A percentile compares a stretch with the other conserved stretches of the same genome.
phyloP scores from a whole-genome alignment of 2,888 invertebrate species.

The Machimus atricapillus region DNA sequence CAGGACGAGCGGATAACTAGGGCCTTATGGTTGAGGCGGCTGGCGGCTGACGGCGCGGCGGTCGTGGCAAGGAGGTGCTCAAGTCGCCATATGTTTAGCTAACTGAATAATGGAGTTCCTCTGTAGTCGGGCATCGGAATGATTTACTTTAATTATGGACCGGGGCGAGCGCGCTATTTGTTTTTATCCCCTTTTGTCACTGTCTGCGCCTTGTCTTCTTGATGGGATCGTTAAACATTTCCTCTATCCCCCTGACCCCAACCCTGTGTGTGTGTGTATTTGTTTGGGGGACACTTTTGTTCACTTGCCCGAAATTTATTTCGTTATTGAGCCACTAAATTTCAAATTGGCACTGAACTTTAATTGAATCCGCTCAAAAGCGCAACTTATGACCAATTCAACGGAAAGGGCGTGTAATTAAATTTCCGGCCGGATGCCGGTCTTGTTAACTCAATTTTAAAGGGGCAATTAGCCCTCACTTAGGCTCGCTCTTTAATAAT shows the following conservation, averaged over 20 bases:
- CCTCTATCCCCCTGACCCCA: background rate
- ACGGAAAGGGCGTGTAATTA: background rate
- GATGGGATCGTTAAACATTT: slow-evolving; percentile 32
- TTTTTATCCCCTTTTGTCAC: slow-evolving; percentile 27
- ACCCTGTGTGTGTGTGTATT: too few relatives aligned
- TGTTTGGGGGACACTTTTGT: background rate
- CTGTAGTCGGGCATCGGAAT: slow-evolving; percentile 46
- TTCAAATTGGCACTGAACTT: slow-evolving; percentile 10
- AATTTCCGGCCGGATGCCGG: slow-evolving; percentile 10
- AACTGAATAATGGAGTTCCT: slow-evolving; percentile 47
- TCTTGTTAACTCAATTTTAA: background rate
- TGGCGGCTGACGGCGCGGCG: background rate
- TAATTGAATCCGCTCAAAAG: slow-evolving; percentile 15
- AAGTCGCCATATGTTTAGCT: slow-evolving; percentile 43
- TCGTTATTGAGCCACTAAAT: slow-evolving; percentile 9
- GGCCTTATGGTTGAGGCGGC: slow-evolving; percentile 2
- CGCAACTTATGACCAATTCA: background rate
- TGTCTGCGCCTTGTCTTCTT: slow-evolving; percentile 1
- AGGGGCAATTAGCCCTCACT: background rate
- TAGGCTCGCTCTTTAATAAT: background rate
- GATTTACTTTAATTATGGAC: slow-evolving; percentile 47
- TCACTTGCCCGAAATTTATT: slow-evolving; percentile 11
- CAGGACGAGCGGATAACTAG: slow-evolving; percentile 1
- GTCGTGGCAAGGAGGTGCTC: slow-evolving; percentile 27
- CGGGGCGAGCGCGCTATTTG: slow-evolving; percentile 36